Conservation (phyloP, 2,113 vertebrate genomes). For the Cyanoramphus novaezelandiae region DNA sequence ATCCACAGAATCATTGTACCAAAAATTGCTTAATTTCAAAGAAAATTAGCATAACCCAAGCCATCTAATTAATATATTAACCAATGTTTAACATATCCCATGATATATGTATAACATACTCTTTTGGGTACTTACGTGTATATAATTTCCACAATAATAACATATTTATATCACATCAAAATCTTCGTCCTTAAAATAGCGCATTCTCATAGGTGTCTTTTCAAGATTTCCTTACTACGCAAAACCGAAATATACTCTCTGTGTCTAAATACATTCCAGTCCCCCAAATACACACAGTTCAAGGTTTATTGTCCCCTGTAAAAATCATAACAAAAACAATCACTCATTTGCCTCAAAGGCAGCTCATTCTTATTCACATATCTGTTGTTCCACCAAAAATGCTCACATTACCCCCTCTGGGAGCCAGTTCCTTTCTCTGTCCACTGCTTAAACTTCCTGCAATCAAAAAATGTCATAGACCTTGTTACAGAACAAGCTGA, state of each 20-base stretch:
- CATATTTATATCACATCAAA: background rate
- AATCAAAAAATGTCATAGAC: background rate
- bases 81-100: background rate
- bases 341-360: background rate
- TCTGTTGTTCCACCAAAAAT: background rate
- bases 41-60: background rate
- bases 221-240: background rate
- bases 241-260: background rate
- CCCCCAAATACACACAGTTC: background rate
- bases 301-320: background rate
- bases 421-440: background rate
- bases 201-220: background rate
- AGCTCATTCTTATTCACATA: background rate
- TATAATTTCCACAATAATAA: background rate
- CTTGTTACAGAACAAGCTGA: background rate
- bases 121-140: background rate
- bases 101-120: background rate
- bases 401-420: rapidly evolving
- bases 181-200: background rate
- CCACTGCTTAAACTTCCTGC: background rate
- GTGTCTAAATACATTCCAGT: background rate
- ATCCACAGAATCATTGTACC: background rate
- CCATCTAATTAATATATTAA: background rate
- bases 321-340: background rate
- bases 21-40: background rate